Evolutionary conservation across 2,888 invertebrate species (phyloP), one percentile per base, ranked within the genome.

Genomic region (Drosophila heteroneura): DNA sequence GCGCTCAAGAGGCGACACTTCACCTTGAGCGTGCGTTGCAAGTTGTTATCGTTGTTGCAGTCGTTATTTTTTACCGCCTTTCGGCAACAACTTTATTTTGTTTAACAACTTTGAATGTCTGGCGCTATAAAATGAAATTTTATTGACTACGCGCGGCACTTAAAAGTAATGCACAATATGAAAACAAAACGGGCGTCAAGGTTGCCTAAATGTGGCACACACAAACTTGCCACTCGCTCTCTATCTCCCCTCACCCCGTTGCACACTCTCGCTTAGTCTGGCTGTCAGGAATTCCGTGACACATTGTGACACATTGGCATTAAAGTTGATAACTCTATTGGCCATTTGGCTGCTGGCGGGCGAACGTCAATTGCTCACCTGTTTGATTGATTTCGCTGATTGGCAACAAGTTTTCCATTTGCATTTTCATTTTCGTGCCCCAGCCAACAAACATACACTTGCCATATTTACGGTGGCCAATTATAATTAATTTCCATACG

Each of bases 291-390:
- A 53, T 68, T 62, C 59, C 69, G 80, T 73, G 79, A 79, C 76
- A 79, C 74, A 73, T 80, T 86, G 87, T 77, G 85, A 87, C 89
- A 89, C 68, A 83, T 82, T 81, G 85, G 33, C 90, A 83, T 77
- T 87, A 87, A 87, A 88, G 81, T 84, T 87, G 90, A 89, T 89
- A 89, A 85, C 87, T 87, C 87, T 88, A 89, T 87, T 87, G 90
- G 70, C 88, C 82, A 85, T 74, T 65, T 53, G 64, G 69, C 69
- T 77, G 76, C 62, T 75, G 72, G 74, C 83, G 71, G 69, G 54
- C 74, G 74, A 53, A 62, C 78, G 74, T 88, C 85, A 88, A 82
- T 88, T 85, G 89, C 85, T 88, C 89, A 81, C 69, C 79, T 74
- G 70, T 76, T 44, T 85, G 85, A 86, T 86, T 89, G 86, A 86